A percentile compares a stretch with the other conserved stretches of the same genome.
phyloP scores from a whole-genome alignment of 2,797 vertebrate genomes.

The Melanotaenia maccullochi region DNA sequence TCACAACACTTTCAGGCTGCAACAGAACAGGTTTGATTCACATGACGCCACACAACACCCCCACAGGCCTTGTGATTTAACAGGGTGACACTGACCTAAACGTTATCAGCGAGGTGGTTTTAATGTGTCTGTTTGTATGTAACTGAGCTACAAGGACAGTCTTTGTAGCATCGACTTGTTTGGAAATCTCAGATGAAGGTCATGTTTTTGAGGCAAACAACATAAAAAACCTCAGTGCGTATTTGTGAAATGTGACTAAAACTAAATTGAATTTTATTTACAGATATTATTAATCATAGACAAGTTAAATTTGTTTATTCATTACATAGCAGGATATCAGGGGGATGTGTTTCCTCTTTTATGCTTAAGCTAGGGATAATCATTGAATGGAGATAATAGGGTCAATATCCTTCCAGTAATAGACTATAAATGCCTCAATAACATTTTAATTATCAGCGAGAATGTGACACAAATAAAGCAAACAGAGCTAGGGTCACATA shows the following conservation, averaged over 20 bases:
- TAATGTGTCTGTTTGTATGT: not conserved
- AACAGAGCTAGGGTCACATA: not conserved
- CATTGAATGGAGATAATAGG: constrained; percentile 7
- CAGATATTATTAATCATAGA: not conserved
- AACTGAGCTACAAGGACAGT: not conserved
- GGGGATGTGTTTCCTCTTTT: not conserved
- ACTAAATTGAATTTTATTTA: not conserved
- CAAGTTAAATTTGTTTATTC: not conserved
- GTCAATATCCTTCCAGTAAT: constrained; percentile 4
- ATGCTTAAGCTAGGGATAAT: not conserved
- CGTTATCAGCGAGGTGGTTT: not conserved
- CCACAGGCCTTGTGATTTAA: not conserved
- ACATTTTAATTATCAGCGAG: constrained; percentile 8
- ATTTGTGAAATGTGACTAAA: not conserved
- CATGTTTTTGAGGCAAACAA: not conserved
- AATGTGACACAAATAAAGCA: constrained; percentile 15
- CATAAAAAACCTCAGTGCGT: not conserved
- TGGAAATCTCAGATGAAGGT: not conserved
- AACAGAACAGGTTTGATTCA: not conserved
- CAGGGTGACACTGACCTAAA: not conserved
- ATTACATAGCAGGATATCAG: not conserved
- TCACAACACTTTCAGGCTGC: not conserved
- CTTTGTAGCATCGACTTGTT: not conserved
- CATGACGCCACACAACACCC: not conserved
- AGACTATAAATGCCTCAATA: not conserved